phyloP scores from a whole-genome alignment of 2,888 invertebrate species.

The Tetranychus truncatus region DNA sequence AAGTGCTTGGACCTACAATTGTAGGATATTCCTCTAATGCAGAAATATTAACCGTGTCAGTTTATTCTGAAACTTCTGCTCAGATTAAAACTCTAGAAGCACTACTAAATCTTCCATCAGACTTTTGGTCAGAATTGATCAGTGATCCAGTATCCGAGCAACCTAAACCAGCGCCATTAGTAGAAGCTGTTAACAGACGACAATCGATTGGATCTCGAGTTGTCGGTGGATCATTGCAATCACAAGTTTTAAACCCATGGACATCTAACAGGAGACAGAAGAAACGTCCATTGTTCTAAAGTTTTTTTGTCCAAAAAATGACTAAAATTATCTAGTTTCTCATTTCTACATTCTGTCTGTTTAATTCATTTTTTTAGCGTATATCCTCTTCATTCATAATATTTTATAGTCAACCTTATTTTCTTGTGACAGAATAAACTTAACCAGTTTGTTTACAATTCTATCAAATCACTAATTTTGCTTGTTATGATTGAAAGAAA shows the following conservation, averaged over 20 bases:
- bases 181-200: neutral
- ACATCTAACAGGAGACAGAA: neutral
- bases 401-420: too few species aligned
- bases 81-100: conserved; percentile 24
- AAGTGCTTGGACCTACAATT: conserved; percentile 80
- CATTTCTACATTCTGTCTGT: too few species aligned
- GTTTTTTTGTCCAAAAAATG: too few species aligned
- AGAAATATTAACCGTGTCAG: conserved; percentile 1
- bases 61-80: conserved; percentile 23
- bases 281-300: neutral
- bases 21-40: conserved; percentile 57
- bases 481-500: too few species aligned
- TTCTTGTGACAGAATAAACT: too few species aligned
- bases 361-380: too few species aligned
- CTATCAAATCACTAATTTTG: too few species aligned
- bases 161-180: neutral
- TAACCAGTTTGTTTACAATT: too few species aligned
- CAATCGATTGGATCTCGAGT: conserved; percentile 8
- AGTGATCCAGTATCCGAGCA: too few species aligned
- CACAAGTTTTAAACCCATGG: neutral
- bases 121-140: conserved; percentile 17
- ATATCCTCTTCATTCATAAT: too few species aligned
- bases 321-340: too few species aligned
- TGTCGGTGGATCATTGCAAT: conserved; percentile 7
- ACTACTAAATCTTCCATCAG: conserved; percentile 14